These are phyloP conservation scores for Sus cebifrons DNA, from an alignment of 2,797 vertebrate genomes.

Conservation along the genomic window DNA sequence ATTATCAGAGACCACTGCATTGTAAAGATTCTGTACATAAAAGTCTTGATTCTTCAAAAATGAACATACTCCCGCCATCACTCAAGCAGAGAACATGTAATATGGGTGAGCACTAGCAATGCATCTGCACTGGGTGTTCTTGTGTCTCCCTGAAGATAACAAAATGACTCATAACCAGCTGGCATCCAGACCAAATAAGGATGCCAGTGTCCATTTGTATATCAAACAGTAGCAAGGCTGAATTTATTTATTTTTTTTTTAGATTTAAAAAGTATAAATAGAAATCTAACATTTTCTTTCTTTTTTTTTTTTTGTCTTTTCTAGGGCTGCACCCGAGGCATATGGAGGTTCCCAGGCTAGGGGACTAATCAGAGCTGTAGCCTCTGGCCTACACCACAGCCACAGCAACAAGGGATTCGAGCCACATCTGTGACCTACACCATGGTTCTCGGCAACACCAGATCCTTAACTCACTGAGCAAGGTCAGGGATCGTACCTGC, in stretches of 20 bases:
- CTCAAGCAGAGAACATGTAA: slow-evolving; percentile 28
- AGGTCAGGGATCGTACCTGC: too few relatives aligned
- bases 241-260: slow-evolving; percentile 49
- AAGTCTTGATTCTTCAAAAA: slow-evolving; percentile 62
- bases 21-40: slow-evolving; percentile 24
- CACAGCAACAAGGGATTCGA: too few relatives aligned
- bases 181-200: slow-evolving; percentile 55
- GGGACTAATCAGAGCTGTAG: too few relatives aligned
- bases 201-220: slow-evolving; percentile 39
- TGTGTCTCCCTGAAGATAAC: slow-evolving; percentile 28
- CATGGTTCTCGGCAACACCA: too few relatives aligned
- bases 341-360: too few relatives aligned
- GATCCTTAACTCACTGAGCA: too few relatives aligned
- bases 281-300: slow-evolving; percentile 39
- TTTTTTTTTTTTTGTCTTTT: too few relatives aligned
- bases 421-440: too few relatives aligned
- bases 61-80: slow-evolving; percentile 21
- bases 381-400: too few relatives aligned
- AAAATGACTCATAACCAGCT: slow-evolving; percentile 64
- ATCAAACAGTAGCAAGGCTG: slow-evolving; percentile 65
- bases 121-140: not conserved
- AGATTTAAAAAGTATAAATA: slow-evolving; percentile 53
- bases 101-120: not conserved
- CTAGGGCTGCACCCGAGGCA: too few relatives aligned
- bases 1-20: not conserved